These are phyloP conservation scores for Cyclargus thomasi DNA, from an alignment of 1,140 invertebrate species.

Conservation along the genomic window DNA sequence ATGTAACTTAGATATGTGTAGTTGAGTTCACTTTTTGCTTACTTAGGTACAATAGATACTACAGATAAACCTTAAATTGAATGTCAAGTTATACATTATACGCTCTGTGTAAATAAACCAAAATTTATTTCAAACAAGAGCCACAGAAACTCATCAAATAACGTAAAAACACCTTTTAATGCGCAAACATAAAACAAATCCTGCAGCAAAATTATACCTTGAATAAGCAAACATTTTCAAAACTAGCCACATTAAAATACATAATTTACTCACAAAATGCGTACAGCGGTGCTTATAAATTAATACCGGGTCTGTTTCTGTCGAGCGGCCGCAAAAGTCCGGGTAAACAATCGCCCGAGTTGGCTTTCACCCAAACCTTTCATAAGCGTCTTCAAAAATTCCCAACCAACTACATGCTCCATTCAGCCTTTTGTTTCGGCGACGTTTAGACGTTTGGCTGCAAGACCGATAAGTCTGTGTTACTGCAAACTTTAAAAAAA, in stretches of 20 bases:
- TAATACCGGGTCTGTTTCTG: conserved; percentile 19
- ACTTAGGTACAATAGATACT: too few relatives aligned
- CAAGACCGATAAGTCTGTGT: neutral
- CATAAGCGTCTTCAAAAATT: conserved; percentile 22
- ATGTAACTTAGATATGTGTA: too few relatives aligned
- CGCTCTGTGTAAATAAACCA: too few relatives aligned
- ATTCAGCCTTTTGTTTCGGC: conserved; percentile 10
- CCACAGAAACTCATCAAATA: neutral
- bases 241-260: conserved; percentile 5
- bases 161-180: neutral
- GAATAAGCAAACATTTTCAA: conserved; percentile 3
- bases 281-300: conserved; percentile 21
- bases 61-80: too few relatives aligned
- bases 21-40: too few relatives aligned
- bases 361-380: conserved; percentile 23
- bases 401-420: conserved; percentile 8
- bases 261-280: conserved; percentile 15
- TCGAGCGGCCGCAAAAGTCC: conserved; percentile 21
- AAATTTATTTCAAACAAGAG: neutral
- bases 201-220: neutral
- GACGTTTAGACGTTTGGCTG: conserved; percentile 5
- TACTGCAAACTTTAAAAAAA: too few relatives aligned
- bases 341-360: conserved; percentile 21
- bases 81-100: too few relatives aligned
- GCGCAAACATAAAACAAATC: neutral